Evolutionary conservation across 2,113 vertebrate species (phyloP).

Genomic region (Pelvicachromis taeniatus): DNA sequence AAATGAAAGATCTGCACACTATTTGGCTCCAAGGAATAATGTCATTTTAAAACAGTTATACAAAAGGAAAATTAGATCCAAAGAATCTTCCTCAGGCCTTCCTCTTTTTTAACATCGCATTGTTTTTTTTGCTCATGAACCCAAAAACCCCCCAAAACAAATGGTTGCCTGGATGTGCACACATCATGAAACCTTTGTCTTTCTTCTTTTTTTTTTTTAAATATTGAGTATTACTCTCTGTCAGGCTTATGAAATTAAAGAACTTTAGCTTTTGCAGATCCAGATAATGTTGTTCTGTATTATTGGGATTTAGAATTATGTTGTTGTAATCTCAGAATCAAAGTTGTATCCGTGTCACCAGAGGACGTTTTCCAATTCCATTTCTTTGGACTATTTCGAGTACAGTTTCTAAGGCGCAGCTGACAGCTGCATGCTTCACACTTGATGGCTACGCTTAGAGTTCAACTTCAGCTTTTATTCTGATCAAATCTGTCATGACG

Average conservation of each 20-base stretch:
- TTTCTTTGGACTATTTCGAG: neutral
- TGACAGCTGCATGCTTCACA: slow-evolving; percentile 57
- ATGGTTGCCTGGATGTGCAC: neutral
- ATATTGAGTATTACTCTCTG: neutral
- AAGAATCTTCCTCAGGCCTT: neutral
- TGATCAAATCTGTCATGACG: neutral
- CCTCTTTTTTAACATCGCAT: neutral
- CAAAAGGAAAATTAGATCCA: neutral
- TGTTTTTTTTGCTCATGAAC: neutral
- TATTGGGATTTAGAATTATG: neutral
- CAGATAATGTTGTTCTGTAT: neutral
- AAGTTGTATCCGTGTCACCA: neutral
- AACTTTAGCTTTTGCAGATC: neutral
- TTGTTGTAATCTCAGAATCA: neutral
- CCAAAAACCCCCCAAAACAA: rapidly evolving
- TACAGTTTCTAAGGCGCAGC: slow-evolving; percentile 38
- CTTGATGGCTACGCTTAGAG: slow-evolving; percentile 11
- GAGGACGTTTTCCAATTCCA: neutral
- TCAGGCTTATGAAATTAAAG: neutral
- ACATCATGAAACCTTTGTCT: neutral
- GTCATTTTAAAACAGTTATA: neutral
- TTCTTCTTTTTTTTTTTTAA: too few species aligned
- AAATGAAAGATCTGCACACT: neutral
- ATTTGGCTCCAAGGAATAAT: neutral
- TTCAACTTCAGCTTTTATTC: neutral